Evolutionary conservation across 2,113 vertebrate species (phyloP).

Genomic region (Cyanoliseus patagonus): DNA sequence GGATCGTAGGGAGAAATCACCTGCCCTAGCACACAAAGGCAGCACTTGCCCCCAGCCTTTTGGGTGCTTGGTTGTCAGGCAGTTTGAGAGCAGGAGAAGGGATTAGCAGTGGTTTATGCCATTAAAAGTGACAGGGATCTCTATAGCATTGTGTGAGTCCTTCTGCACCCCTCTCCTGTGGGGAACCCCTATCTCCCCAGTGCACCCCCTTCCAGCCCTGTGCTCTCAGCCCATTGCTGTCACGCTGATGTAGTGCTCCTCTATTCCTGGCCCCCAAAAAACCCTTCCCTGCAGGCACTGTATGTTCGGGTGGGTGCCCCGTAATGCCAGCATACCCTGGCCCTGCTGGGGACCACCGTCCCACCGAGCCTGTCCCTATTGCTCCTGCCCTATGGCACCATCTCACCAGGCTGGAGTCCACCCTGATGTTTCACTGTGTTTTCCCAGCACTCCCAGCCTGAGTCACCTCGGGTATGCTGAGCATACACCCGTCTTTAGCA

Average conservation of each 20-base stretch:
- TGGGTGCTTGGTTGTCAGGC: background rate
- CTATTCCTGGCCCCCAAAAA: no score
- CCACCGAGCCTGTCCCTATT: rapidly evolving
- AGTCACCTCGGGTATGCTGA: slow-evolving; percentile 57
- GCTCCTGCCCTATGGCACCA: background rate
- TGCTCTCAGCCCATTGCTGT: background rate
- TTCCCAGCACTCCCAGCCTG: slow-evolving; percentile 11
- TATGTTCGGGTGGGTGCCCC: background rate
- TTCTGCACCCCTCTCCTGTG: rapidly evolving
- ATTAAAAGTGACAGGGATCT: rapidly evolving
- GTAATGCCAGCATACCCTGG: rapidly evolving
- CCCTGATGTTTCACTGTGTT: background rate
- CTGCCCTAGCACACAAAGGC: background rate
- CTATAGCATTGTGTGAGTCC: no score
- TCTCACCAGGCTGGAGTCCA: background rate
- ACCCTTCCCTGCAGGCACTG: background rate
- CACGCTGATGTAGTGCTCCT: background rate
- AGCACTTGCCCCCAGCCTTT: background rate
- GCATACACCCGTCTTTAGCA: background rate
- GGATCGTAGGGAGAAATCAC: background rate
- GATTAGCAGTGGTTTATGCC: background rate
- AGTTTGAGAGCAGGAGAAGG: background rate
- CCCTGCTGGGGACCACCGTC: background rate
- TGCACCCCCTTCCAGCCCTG: background rate
- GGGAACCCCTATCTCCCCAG: background rate